Conservation (phyloP, 2,113 vertebrate genomes). For the Prinia subflava region DNA sequence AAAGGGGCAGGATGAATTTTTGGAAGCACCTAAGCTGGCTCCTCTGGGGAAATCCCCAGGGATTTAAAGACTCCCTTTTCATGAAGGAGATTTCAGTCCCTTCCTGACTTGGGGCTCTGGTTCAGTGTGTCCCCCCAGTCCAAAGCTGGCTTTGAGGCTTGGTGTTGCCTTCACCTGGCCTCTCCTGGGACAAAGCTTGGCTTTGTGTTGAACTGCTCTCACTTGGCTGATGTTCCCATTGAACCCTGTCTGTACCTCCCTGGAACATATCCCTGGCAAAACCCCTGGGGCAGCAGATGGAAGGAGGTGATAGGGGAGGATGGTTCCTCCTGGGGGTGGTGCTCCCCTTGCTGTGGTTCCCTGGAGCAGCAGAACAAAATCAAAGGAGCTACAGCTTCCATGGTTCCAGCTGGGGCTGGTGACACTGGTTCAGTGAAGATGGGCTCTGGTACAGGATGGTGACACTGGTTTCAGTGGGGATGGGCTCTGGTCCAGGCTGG, state of each 20-base stretch:
- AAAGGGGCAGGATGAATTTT: neutral
- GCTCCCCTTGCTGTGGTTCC: neutral
- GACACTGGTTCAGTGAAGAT: neutral
- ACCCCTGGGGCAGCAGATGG: neutral
- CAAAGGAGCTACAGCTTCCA: conserved; percentile 20
- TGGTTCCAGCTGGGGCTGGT: neutral
- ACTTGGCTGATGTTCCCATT: neutral
- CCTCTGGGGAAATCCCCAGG: neutral
- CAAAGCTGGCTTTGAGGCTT: neutral
- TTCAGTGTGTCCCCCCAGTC: neutral
- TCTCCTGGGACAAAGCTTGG: neutral
- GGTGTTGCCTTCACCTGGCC: neutral
- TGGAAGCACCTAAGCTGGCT: neutral
- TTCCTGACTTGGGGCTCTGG: neutral
- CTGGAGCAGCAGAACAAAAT: neutral
- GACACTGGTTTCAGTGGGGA: neutral
- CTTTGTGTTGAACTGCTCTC: neutral
- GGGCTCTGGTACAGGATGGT: neutral
- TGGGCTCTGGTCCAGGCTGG: neutral
- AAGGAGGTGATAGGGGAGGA: fast-evolving
- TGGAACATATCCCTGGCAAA: neutral
- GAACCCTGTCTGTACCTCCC: neutral
- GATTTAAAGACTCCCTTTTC: neutral
- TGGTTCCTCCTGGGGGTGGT: neutral
- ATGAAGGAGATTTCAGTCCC: neutral